Evolutionary conservation across 2,888 invertebrate genomes (phyloP).

Genomic region (Erebia epiphron): DNA sequence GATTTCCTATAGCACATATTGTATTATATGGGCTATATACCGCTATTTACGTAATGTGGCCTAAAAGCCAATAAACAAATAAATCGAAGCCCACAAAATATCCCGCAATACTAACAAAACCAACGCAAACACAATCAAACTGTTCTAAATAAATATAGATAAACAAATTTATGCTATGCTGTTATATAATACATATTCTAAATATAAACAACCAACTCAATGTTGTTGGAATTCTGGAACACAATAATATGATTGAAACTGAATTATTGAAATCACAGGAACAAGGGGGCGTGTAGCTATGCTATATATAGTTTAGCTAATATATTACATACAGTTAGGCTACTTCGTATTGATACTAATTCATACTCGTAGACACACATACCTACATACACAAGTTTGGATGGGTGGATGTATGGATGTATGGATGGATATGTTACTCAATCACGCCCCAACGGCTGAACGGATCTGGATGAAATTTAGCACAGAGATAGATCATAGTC

Average conservation of each 20-base stretch:
- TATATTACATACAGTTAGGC: no score
- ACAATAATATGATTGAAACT: background rate
- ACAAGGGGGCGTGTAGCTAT: background rate
- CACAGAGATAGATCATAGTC: no score
- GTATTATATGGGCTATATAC: no score
- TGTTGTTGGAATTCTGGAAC: constrained; percentile 1
- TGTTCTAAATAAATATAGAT: constrained; percentile 9
- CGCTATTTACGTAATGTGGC: background rate
- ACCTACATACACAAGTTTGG: no score
- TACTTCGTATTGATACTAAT: no score
- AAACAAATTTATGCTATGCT: background rate
- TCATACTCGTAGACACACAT: no score
- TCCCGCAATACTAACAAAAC: background rate
- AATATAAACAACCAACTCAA: constrained; percentile 1
- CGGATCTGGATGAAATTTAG: no score
- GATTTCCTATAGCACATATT: no score
- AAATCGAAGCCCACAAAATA: constrained; percentile 3
- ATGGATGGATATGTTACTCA: no score
- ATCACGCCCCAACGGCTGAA: no score
- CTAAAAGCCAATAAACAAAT: background rate
- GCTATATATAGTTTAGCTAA: no score
- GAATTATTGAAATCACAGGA: background rate
- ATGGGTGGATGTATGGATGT: no score
- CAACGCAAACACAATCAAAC: background rate
- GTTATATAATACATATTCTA: background rate